Evolutionary conservation across 2,888 invertebrate species (phyloP), one percentile per base, ranked within the genome.

Genomic region (Epistrophe eligans): DNA sequence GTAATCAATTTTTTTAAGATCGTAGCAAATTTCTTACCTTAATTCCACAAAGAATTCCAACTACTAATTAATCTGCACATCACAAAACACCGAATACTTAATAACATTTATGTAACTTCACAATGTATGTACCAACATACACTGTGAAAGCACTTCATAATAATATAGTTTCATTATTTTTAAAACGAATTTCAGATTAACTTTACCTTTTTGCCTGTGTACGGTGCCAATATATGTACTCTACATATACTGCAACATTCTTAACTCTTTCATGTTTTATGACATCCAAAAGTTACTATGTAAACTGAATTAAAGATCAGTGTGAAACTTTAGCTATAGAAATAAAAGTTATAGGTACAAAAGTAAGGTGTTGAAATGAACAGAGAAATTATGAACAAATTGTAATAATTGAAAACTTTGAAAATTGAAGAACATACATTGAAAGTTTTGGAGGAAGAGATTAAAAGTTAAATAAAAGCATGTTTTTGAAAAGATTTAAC

Each of bases 331-430:
- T 1, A n/a, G 4, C 13, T 57, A 9, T 24, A 28, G 64, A 45
- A 64, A 28, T 45, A 45, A 45, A 66, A 66, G 48, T 48, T 66
- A 24, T 24, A 66, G 28, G n/a, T n/a, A n/a, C n/a, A n/a, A 48
- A 45, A 66, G 43, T n/a, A 32, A 10, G 43, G 66, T 66, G 28
- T 17, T 66, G 48, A 66, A 48, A 45, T 48, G 66, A 66, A 48
- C 66, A 48, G 32, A 66, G 48, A 48, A 24, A 62, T 62, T 66
- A 66, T 48, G 45, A 66, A 45, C 45, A 62, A 62, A 24, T 64
- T 19, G 24, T 64, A n/a, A 45, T 43, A 43, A 64, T 45, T 64
- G 64, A 64, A 64, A 40, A 19, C 40, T 10, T 60, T 8, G 19
- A 60, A 60, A 60, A 40, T 15, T 40, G 1, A 7, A 58, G 58